These are phyloP conservation scores for Tholera decimalis DNA, from an alignment of 2,888 invertebrate species.

Conservation along the genomic window DNA sequence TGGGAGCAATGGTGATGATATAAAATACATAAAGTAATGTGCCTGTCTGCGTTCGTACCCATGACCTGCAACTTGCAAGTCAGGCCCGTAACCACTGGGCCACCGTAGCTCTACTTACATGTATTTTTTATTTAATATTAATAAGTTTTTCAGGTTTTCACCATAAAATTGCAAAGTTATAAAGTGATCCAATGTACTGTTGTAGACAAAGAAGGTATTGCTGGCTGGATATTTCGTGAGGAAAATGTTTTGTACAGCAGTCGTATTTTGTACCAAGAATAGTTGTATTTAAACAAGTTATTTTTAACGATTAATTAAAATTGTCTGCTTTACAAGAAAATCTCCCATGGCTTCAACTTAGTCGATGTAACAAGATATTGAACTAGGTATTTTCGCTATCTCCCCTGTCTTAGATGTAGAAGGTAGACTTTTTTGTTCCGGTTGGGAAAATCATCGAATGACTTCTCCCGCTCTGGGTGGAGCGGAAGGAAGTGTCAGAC, in stretches of 20 bases:
- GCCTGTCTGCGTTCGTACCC: too few species aligned
- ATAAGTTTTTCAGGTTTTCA: background rate
- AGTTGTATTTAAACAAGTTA: too few species aligned
- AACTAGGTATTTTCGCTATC: background rate
- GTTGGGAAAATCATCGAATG: too few species aligned
- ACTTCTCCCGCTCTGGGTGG: too few species aligned
- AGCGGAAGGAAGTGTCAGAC: too few species aligned
- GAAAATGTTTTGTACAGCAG: background rate
- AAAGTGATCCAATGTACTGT: background rate
- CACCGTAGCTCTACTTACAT: background rate
- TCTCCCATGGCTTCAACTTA: background rate
- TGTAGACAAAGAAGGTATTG: constrained; percentile 3
- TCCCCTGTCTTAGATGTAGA: constrained; percentile 2
- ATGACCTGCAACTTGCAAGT: too few species aligned
- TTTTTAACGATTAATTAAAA: constrained; percentile 7
- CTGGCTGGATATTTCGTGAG: background rate
- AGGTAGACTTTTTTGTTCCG: too few species aligned
- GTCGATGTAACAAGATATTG: constrained; percentile 3
- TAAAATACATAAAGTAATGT: too few species aligned
- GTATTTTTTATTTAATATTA: background rate
- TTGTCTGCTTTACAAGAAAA: background rate
- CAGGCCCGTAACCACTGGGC: too few species aligned
- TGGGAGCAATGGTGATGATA: too few species aligned
- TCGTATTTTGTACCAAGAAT: constrained; percentile 3
- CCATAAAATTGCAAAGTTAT: background rate